Base-by-base conservation (phyloP, 2,888 invertebrate species). In the Drosophila multiciliata region DNA sequence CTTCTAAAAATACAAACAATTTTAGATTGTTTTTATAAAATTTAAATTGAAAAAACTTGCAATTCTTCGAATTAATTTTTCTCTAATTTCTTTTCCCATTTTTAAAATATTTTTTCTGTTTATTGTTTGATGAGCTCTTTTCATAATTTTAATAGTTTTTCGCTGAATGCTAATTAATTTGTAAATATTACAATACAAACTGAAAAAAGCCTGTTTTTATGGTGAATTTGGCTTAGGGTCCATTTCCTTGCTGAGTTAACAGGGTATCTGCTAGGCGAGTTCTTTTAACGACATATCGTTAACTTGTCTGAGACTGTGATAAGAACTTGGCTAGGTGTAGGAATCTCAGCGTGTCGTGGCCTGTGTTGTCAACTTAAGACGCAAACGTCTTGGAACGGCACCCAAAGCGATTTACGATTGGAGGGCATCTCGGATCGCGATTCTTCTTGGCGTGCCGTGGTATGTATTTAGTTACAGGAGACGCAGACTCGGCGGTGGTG, bases 281-380 rank as follows among this genome's bases (percentile, higher is more conserved):
- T 55, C 2, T 6, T 7, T 4, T n/a, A 2, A 4, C 12, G 11
- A n/a, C 8, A 38, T 12, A 26, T 8, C 17, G 35, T n/a, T 15
- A 8, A 15, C n/a, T 12, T 38, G 12, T 6, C 49, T 45, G 45
- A 23, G 29, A n/a, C n/a, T 38, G 58, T 66, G 70, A 73, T 70
- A 61, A 76, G 67, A 50, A 57, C 63, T 52, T 68, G 45, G 66
- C 52, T 68, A 67, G 66, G 61, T 71, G 63, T 66, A 66, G 72
- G 78, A 80, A 72, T 77, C 78, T 80, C 73, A 81, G 7, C 55
- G 17, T 42, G 35, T 50, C 29, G 58, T 52, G 20, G 65, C 42
- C 73, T 52, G 78, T 52, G 70, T 73, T 76, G 83, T 80, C 73
- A 78, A 78, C 85, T 88, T 81, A 83, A 80, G 79, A 62, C 79